A percentile compares a stretch with the other conserved stretches of the same genome.
phyloP scores from a whole-genome alignment of 2,113 vertebrate genomes.

The Myrmecophaga tridactyla region DNA sequence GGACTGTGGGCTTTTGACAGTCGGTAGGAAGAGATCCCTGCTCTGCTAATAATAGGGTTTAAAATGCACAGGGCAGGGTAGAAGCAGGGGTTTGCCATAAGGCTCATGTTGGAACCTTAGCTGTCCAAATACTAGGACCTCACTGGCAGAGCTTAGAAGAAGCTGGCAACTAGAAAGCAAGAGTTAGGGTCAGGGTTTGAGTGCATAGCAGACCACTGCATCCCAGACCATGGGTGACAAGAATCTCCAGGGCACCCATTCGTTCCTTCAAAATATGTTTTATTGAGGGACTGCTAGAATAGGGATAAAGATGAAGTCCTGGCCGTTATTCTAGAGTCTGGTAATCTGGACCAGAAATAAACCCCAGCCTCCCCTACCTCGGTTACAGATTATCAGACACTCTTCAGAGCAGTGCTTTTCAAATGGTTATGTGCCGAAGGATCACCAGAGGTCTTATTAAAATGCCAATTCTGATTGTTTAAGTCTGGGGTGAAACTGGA shows the following conservation, averaged over 20 bases:
- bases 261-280: background rate
- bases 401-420: background rate
- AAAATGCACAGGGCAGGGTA: background rate
- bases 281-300: background rate
- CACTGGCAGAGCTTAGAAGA: background rate
- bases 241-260: background rate
- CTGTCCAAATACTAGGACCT: background rate
- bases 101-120: background rate
- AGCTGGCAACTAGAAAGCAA: background rate
- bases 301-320: background rate
- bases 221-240: background rate
- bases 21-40: background rate
- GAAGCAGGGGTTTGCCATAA: background rate
- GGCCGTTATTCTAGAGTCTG: background rate
- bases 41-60: background rate
- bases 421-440: background rate
- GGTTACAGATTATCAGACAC: background rate
- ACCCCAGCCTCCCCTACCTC: accelerated
- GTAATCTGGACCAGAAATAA: background rate
- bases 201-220: no score
- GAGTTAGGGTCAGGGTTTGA: background rate
- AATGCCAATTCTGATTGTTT: background rate
- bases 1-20: background rate
- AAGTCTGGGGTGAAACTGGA: accelerated
- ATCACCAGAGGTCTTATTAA: background rate